Percentiles rank a stretch among this genome's conserved stretches.
phyloP scores from a whole-genome alignment of 2,888 invertebrate species.

The Blastobasis adustella region DNA sequence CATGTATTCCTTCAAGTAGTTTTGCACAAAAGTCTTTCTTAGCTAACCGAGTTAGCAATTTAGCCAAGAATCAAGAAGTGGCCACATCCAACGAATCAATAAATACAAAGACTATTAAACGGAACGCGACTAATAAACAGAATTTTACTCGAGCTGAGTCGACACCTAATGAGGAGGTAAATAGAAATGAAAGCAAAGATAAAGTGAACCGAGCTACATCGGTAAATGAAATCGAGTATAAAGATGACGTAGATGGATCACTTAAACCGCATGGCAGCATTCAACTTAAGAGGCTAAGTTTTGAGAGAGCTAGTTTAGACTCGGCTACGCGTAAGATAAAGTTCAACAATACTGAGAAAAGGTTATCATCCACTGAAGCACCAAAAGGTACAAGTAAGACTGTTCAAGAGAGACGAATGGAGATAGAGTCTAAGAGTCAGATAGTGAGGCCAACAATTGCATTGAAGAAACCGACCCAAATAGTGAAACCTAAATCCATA shows the following conservation, averaged over 20 bases:
- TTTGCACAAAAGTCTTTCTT: conserved; percentile 3
- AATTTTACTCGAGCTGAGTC: conserved; percentile 38
- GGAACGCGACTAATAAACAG: conserved; percentile 38
- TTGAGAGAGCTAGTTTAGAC: conserved; percentile 67
- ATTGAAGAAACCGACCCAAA: conserved; percentile 39
- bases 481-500: conserved; percentile 49
- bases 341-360: conserved; percentile 31
- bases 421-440: conserved; percentile 55
- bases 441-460: conserved; percentile 28
- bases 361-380: conserved; percentile 34
- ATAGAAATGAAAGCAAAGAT: conserved; percentile 2
- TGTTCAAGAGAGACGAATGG: conserved; percentile 62
- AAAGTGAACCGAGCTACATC: not conserved
- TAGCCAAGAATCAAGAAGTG: conserved; percentile 33
- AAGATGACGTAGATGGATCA: conserved; percentile 20
- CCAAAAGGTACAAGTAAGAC: conserved; percentile 56
- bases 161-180: conserved; percentile 16
- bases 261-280: conserved; percentile 44
- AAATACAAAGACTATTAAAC: conserved; percentile 43
- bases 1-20: conserved; percentile 35
- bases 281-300: conserved; percentile 61
- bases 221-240: conserved; percentile 16
- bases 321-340: conserved; percentile 58
- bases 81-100: conserved; percentile 43
- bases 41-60: conserved; percentile 19